Evolutionary conservation across 1,140 invertebrate species (phyloP).

Genomic region (Patella vulgata): DNA sequence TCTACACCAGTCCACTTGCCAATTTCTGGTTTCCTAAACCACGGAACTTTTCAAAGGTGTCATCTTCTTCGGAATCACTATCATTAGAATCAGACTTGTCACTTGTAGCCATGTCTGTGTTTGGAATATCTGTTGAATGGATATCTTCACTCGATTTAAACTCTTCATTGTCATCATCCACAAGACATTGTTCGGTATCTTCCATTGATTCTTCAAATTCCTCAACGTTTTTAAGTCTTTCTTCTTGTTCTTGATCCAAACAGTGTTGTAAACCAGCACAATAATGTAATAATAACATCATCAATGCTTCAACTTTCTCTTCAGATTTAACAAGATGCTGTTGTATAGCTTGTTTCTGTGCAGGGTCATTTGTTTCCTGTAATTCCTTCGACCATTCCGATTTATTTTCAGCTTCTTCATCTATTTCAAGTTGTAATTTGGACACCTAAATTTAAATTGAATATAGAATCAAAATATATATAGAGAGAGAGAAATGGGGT

Average conservation of each 20-base stretch:
- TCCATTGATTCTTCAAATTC: too few species aligned
- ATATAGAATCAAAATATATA: background rate
- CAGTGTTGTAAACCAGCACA: slow-evolving; percentile 82
- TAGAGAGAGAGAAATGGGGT: too few species aligned
- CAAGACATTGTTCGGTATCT: too few species aligned
- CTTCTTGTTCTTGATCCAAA: slow-evolving; percentile 68
- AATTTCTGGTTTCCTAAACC: too few species aligned
- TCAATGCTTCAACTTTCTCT: slow-evolving; percentile 80
- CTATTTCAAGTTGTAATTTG: slow-evolving; percentile 78
- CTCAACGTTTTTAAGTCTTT: slow-evolving; percentile 16
- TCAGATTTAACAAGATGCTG: slow-evolving; percentile 74
- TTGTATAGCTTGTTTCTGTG: slow-evolving; percentile 64
- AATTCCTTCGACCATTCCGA: slow-evolving; percentile 67
- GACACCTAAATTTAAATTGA: slow-evolving; percentile 71
- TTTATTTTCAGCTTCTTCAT: slow-evolving; percentile 72
- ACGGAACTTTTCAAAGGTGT: too few species aligned
- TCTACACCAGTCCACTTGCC: too few species aligned
- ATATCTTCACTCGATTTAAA: too few species aligned
- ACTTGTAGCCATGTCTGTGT: too few species aligned
- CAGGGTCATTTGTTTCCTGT: slow-evolving; percentile 66
- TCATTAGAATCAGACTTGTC: too few species aligned
- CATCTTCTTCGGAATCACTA: too few species aligned
- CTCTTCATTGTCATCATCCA: too few species aligned
- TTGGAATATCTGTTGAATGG: too few species aligned
- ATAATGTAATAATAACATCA: slow-evolving; percentile 85